Base-by-base conservation (phyloP, 1,140 invertebrate genomes). In the Camponotus pennsylvanicus region DNA sequence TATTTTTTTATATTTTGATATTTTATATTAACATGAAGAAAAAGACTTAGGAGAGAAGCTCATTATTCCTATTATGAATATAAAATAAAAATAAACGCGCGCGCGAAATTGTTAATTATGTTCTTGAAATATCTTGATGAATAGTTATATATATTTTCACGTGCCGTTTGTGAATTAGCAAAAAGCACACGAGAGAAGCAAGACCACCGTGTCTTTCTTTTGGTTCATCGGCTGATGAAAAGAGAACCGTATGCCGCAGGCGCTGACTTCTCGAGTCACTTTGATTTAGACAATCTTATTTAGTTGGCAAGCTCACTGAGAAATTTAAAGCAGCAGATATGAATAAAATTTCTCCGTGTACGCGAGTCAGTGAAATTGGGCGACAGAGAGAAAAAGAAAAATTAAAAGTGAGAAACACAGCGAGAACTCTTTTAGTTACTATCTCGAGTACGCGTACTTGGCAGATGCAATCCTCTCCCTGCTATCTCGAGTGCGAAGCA, bases 231-330 rank as follows among this genome's bases (percentile, higher is more conserved):
- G 55, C 45, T 64, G 77, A 86, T 66, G 66, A 82, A 82, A 85
- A 52, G 49, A 18, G 18, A 34, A 55, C 55, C 27, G 18, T 80
- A 8, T 8, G 83, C 64, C 37, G 63, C 61, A 63, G 63, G 73
- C 63, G 37, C 18, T 66, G 82, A 85, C 70, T 76, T 85, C n/a
- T 71, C 21, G 40, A 83, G 78, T 80, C 61, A 82, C 79, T 85
- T 69, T 71, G 85, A 88, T 70, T 63, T 59, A 69, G 6, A 63
- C 27, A 89, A 88, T 64, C 80, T 86, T 73, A 27, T 87, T 80
- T 45, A 61, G 59, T 57, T 55, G 66, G 73, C 66, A 84, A 86
- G 83, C 70, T 64, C 18, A 7, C 52, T 52, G 42, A 42, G 71
- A 86, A 85, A 85, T 88, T 70, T 71, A 86, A 63, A 86, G 79